Evolutionary conservation across 2,113 vertebrate species (phyloP), one percentile per base, ranked within the genome.

Genomic region (Alethe castanea): DNA sequence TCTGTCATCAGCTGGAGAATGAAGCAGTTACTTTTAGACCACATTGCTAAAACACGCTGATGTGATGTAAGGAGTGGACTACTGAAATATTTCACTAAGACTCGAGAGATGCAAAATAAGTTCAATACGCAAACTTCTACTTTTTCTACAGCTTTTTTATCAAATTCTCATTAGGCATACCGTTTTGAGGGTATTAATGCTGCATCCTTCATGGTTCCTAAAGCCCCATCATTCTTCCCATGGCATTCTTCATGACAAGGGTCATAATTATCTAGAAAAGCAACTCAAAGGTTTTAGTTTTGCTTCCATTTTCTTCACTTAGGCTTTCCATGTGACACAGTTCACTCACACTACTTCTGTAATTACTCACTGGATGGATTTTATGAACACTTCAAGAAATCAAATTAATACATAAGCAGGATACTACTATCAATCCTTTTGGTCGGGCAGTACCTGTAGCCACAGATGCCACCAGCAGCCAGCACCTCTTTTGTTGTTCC

Each of bases 111-210:
- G 11, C 14, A 61, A 50, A 89, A 64, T 42, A 64, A 50, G 25
- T 60, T 33, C 73, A 90, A 28, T 17, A 60, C 48, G 8, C 33
- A 8, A 29, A 64, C 33, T 29, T 47, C 7, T 47, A 6, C 10
- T 56, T 70, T 64, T 76, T 33, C 40, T 29, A 60, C 6, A 44
- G 11, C 6, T 78, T 81, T 84, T 77, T 93, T 7, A 60, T 42
- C 50, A 47, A 48, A 72, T 69, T 83, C 84, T 92, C 10, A 81
- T 80, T 94, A 77, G 96, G 38, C 93, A 81, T 95, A 81, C 91
- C 91, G 8, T 28, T 4, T 20, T 56, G 25, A 29, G 33, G 14
- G 13, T 66, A 11, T 1, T 24, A 4, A 6, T 50, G 42, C 1
- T 14, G 61, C 10, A 78, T 86, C 33, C 42, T 6, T 53, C 28